Evolutionary conservation across 2,113 vertebrate genomes (phyloP).

Genomic region (Himantopus leucocephalus): DNA sequence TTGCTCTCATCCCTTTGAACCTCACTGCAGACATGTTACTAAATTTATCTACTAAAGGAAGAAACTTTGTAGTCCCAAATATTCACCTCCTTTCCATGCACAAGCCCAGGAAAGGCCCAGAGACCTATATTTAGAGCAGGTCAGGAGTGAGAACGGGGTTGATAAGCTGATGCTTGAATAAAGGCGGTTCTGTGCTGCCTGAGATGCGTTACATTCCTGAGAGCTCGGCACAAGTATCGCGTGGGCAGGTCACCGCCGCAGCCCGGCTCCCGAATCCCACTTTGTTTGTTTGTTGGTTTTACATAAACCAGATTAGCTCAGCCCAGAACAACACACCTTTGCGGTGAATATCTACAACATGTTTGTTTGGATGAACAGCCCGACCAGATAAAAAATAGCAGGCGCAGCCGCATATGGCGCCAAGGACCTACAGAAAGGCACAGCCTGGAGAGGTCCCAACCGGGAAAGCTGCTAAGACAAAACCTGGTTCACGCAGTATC

Average conservation of each 20-base stretch:
- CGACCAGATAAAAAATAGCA: not conserved
- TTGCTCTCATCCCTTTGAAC: not conserved
- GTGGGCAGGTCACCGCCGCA: not conserved
- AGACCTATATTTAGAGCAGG: not conserved
- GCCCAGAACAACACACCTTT: not conserved
- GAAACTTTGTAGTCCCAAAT: not conserved
- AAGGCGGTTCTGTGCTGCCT: not conserved
- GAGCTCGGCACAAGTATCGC: not conserved
- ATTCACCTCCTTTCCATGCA: not conserved
- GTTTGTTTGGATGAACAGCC: not conserved
- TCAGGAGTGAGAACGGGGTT: not conserved
- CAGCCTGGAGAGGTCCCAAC: rapidly evolving
- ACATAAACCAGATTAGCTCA: not conserved
- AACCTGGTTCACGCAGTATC: not conserved
- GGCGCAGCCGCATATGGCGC: rapidly evolving
- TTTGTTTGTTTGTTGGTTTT: not conserved
- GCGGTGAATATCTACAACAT: not conserved
- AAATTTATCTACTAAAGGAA: not conserved
- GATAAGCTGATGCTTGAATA: not conserved
- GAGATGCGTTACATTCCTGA: not conserved
- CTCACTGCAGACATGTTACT: not conserved
- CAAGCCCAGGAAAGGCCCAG: not conserved
- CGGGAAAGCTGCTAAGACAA: not conserved
- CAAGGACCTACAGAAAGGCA: not conserved
- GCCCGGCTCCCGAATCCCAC: not conserved